Evolutionary conservation across 2,888 invertebrate genomes (phyloP).

Genomic region (Tenthredo livida): DNA sequence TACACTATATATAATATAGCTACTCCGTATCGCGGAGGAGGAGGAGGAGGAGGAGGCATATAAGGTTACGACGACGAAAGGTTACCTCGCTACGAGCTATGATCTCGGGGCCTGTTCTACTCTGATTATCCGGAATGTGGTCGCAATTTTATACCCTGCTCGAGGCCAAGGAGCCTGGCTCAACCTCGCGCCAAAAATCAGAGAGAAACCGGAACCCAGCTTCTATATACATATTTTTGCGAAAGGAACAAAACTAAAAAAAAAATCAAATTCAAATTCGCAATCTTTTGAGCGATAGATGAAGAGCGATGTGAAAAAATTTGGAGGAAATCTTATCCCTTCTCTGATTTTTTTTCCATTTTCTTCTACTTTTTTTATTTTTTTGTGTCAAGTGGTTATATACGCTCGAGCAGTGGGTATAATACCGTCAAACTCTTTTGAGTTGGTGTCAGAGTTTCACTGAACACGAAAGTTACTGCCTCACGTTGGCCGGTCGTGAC

Average conservation of each 20-base stretch:
- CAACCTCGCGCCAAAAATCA: slow-evolving; percentile 28
- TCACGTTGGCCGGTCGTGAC: slow-evolving; percentile 48
- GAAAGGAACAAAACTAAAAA: background rate
- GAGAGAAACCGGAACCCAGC: background rate
- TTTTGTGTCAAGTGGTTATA: background rate
- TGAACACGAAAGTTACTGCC: slow-evolving; percentile 40
- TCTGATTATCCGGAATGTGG: slow-evolving; percentile 46
- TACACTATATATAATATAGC: background rate
- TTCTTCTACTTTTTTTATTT: background rate
- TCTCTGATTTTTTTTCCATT: background rate
- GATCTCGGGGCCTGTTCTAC: slow-evolving; percentile 41
- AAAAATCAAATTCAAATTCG: background rate
- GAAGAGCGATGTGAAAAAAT: background rate
- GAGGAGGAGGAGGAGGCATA: slow-evolving; percentile 36
- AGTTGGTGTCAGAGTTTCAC: slow-evolving; percentile 36
- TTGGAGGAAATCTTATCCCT: background rate
- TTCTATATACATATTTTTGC: background rate
- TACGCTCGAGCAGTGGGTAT: background rate
- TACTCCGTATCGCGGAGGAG: background rate
- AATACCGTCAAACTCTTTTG: slow-evolving; percentile 1
- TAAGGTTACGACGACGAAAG: slow-evolving; percentile 42
- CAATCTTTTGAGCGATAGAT: background rate
- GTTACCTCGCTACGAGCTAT: slow-evolving; percentile 40
- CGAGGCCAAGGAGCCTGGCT: slow-evolving; percentile 20
- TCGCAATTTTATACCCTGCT: slow-evolving; percentile 41